phyloP scores from a whole-genome alignment of 1,140 invertebrate species.

The Agrilus planipennis region DNA sequence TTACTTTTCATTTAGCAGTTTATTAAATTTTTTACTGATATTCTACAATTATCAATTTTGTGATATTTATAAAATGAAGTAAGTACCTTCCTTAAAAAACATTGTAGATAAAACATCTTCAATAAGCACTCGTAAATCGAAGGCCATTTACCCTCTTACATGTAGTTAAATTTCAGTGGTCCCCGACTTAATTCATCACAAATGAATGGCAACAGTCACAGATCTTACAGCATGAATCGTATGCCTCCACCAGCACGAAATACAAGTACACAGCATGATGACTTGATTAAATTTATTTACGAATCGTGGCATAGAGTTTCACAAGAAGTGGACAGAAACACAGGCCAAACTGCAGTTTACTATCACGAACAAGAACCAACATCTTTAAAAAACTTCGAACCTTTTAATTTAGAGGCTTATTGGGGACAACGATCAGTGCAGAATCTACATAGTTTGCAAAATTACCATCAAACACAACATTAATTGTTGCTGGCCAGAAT shows the following conservation, averaged over 20 bases:
- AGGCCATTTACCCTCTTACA: constrained; percentile 4
- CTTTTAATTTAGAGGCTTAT: constrained; percentile 48
- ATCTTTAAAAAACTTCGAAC: constrained; percentile 42
- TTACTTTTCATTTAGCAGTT: no score
- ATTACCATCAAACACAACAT: constrained; percentile 12
- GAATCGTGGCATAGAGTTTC: constrained; percentile 32
- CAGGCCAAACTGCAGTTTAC: constrained; percentile 20
- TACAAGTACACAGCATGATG: constrained; percentile 27
- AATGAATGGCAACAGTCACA: constrained; percentile 24
- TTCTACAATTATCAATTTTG: no score
- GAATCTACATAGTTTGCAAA: no score
- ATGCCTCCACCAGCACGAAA: constrained; percentile 19
- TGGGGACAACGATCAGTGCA: constrained; percentile 46
- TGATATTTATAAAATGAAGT: no score
- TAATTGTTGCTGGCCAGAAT: constrained; percentile 18
- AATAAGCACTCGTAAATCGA: not conserved
- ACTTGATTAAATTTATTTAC: constrained; percentile 30
- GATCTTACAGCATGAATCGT: constrained; percentile 14
- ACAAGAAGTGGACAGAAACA: constrained; percentile 23
- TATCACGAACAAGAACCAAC: constrained; percentile 29
- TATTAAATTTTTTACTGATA: no score
- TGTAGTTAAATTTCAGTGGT: constrained; percentile 28
- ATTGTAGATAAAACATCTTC: not conserved
- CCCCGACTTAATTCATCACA: constrained; percentile 24
- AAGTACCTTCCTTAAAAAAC: no score